A percentile compares a stretch with the other conserved stretches of the same genome.
phyloP scores from a whole-genome alignment of 2,888 invertebrate genomes.

The Drosophila meridiana region DNA sequence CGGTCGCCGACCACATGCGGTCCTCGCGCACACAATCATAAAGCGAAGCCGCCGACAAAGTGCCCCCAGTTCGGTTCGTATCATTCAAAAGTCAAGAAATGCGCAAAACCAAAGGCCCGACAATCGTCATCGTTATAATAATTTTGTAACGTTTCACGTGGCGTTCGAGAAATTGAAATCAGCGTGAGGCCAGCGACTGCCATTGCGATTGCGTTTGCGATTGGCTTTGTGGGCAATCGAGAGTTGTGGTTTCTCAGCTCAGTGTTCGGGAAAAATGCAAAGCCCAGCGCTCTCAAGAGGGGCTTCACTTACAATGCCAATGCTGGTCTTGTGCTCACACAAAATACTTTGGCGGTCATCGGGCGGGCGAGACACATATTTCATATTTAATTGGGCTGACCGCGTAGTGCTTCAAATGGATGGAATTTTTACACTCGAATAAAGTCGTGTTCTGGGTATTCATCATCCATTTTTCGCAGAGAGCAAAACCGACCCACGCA shows the following conservation, averaged over 20 bases:
- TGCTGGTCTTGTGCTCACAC: constrained; percentile 25
- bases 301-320: constrained; percentile 45
- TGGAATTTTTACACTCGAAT: constrained; percentile 4
- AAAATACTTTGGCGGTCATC: neutral
- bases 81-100: constrained; percentile 69
- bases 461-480: constrained; percentile 9
- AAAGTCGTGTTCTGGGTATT: neutral
- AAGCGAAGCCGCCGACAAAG: constrained; percentile 75
- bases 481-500: neutral
- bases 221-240: constrained; percentile 62
- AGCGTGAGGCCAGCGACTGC: constrained; percentile 59
- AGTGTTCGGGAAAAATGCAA: constrained; percentile 32
- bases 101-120: constrained; percentile 67
- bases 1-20: constrained; percentile 59
- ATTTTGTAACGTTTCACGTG: constrained; percentile 77
- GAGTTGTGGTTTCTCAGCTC: constrained; percentile 46
- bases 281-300: constrained; percentile 31
- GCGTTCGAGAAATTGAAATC: constrained; percentile 77
- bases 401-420: neutral
- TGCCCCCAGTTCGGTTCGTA: constrained; percentile 40
- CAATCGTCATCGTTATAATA: constrained; percentile 76
- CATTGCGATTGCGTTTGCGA: neutral
- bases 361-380: constrained; percentile 2
- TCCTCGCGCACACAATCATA: constrained; percentile 65
- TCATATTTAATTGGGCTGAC: constrained; percentile 8